Evolutionary conservation across 2,888 invertebrate genomes (phyloP).

Genomic region (Ectemnius lituratus): DNA sequence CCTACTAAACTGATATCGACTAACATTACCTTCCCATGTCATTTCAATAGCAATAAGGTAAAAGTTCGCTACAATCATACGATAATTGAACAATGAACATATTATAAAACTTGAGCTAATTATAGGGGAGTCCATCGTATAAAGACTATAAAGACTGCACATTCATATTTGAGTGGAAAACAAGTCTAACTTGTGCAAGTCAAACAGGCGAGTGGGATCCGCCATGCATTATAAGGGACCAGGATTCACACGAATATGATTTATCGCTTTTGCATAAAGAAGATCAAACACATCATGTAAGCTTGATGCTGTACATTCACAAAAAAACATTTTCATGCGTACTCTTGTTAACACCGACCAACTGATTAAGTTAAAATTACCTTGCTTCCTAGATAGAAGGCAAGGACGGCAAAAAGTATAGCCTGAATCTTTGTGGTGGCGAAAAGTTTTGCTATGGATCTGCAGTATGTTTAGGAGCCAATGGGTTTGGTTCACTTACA

Average conservation of each 20-base stretch:
- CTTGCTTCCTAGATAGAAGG: conserved; percentile 50
- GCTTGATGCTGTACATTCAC: conserved; percentile 31
- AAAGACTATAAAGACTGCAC: conserved; percentile 65
- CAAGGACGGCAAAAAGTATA: conserved; percentile 58
- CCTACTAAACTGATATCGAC: conserved; percentile 54
- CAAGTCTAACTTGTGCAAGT: conserved; percentile 65
- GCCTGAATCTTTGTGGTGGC: conserved; percentile 64
- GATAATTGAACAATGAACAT: neutral
- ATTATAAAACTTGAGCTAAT: conserved; percentile 1
- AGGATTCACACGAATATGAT: conserved; percentile 58
- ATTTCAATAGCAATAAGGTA: conserved; percentile 50
- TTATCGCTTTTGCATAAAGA: conserved; percentile 58
- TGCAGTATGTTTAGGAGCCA: conserved; percentile 62
- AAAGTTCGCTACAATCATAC: neutral
- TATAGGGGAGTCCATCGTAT: conserved; percentile 61
- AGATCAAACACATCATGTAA: conserved; percentile 54
- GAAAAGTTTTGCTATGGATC: conserved; percentile 62
- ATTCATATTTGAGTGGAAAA: conserved; percentile 69
- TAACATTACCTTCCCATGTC: conserved; percentile 62
- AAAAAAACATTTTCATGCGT: no score
- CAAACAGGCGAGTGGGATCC: conserved; percentile 57
- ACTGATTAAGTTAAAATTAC: no score
- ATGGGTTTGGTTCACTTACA: conserved; percentile 62
- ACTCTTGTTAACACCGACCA: no score
- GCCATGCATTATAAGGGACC: conserved; percentile 64